phyloP scores from a whole-genome alignment of 2,888 invertebrate species.

The Chrysolina oricalcia region DNA sequence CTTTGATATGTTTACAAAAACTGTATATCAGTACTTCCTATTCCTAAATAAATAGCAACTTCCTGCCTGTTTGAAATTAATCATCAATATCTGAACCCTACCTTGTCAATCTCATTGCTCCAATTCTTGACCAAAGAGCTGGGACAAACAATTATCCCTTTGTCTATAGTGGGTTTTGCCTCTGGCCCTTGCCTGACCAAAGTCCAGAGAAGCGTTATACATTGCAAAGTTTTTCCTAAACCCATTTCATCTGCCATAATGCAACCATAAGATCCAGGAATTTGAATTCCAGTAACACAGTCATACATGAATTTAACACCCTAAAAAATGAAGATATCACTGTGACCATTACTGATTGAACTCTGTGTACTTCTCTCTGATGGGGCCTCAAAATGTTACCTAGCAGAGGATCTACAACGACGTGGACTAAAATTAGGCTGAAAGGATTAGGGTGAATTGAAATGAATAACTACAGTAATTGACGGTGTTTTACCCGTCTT shows the following conservation, averaged over 20 bases:
- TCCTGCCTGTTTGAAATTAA: too few species aligned
- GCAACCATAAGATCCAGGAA: conserved; percentile 91
- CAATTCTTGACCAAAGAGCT: conserved; percentile 99
- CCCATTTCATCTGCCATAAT: conserved; percentile 99
- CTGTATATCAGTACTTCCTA: too few species aligned
- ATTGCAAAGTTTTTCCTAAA: conserved; percentile 97
- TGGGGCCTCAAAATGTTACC: conserved; percentile 95
- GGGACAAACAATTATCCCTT: conserved; percentile 96
- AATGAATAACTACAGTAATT: background rate
- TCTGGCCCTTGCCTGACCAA: conserved; percentile 94
- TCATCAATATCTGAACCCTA: conserved; percentile 41
- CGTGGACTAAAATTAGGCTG: conserved; percentile 86
- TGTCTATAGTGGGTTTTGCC: conserved; percentile 90
- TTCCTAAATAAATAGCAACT: too few species aligned
- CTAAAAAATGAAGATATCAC: conserved; percentile 63
- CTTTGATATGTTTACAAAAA: too few species aligned
- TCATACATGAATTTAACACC: conserved; percentile 99
- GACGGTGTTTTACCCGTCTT: conserved; percentile 74
- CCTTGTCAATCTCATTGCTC: conserved; percentile 97
- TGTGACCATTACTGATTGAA: background rate
- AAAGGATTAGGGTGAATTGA: conserved; percentile 53
- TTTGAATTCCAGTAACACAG: conserved; percentile 94
- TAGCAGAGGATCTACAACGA: conserved; percentile 96
- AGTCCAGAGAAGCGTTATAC: conserved; percentile 97
- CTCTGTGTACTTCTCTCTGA: conserved; percentile 85